Evolutionary conservation across 2,888 invertebrate species (phyloP).

Genomic region (Aquatica leii): DNA sequence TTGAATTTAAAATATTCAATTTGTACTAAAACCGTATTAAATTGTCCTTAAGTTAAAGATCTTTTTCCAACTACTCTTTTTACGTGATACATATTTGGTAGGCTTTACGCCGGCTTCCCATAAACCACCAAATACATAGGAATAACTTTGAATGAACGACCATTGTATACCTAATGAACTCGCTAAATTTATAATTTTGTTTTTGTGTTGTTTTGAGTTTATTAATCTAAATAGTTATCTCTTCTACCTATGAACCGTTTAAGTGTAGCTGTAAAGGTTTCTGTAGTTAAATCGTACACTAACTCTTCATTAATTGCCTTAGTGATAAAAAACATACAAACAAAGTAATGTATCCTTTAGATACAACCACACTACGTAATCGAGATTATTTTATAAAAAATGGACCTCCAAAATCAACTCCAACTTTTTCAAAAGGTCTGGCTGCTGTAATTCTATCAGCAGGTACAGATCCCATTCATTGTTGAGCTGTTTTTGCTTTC

Average conservation of each 20-base stretch:
- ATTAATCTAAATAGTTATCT: neutral
- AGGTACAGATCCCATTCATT: constrained; percentile 10
- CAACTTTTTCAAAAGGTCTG: constrained; percentile 15
- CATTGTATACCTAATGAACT: neutral
- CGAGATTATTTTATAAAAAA: constrained; percentile 11
- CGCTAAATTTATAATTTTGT: neutral
- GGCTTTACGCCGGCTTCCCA: no score
- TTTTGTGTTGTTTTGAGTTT: neutral
- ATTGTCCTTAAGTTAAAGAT: no score
- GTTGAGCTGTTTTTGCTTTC: neutral
- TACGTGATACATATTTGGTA: no score
- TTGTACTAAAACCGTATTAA: no score
- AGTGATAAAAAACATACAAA: constrained; percentile 21
- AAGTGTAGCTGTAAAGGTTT: neutral
- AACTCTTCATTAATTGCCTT: constrained; percentile 43
- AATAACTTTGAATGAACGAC: neutral
- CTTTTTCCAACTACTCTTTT: no score
- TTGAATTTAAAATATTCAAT: no score
- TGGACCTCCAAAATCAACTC: constrained; percentile 19
- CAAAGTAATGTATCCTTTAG: constrained; percentile 19
- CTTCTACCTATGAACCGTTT: neutral
- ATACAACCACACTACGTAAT: neutral
- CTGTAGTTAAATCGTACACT: constrained; percentile 21
- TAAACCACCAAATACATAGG: neutral
- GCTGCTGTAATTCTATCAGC: neutral